phyloP scores from a whole-genome alignment of 1,140 invertebrate species.

The Globodera ellingtonae region DNA sequence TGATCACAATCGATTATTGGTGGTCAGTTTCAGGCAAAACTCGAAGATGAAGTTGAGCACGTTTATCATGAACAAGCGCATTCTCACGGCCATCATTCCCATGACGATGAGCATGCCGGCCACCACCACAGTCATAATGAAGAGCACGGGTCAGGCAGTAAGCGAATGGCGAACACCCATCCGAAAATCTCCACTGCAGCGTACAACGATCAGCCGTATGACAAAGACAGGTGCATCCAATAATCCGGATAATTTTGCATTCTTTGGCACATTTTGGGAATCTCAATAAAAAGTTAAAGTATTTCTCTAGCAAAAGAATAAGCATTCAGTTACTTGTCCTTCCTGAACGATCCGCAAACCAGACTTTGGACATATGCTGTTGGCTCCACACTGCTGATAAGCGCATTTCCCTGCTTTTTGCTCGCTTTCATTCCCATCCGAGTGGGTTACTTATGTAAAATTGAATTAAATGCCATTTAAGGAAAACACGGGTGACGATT shows the following conservation, averaged over 20 bases:
- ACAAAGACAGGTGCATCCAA: slow-evolving; percentile 38
- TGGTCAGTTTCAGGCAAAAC: slow-evolving; percentile 31
- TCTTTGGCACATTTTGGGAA: no score
- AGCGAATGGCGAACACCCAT: slow-evolving; percentile 27
- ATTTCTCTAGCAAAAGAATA: not conserved
- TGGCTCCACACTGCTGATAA: slow-evolving; percentile 49
- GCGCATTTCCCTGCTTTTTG: slow-evolving; percentile 78
- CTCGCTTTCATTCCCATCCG: slow-evolving; percentile 89
- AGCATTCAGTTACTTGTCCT: slow-evolving; percentile 43
- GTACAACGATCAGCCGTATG: slow-evolving; percentile 34
- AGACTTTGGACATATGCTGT: slow-evolving; percentile 54
- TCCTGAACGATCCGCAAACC: slow-evolving; percentile 48
- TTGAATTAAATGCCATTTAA: not conserved
- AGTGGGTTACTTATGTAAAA: slow-evolving; percentile 69
- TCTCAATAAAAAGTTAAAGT: no score
- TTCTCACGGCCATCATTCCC: slow-evolving; percentile 34
- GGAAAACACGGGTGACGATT: slow-evolving; percentile 39
- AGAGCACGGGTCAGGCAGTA: not conserved
- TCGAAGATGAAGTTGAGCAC: slow-evolving; percentile 28
- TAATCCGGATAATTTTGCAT: slow-evolving; percentile 3
- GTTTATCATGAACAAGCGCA: slow-evolving; percentile 21
- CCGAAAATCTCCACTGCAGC: slow-evolving; percentile 13
- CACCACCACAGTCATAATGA: slow-evolving; percentile 44
- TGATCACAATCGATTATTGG: not conserved
- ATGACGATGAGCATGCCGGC: slow-evolving; percentile 36